These are phyloP conservation scores for Sus cebifrons DNA, from an alignment of 2,797 vertebrate genomes.

Conservation along the genomic window DNA sequence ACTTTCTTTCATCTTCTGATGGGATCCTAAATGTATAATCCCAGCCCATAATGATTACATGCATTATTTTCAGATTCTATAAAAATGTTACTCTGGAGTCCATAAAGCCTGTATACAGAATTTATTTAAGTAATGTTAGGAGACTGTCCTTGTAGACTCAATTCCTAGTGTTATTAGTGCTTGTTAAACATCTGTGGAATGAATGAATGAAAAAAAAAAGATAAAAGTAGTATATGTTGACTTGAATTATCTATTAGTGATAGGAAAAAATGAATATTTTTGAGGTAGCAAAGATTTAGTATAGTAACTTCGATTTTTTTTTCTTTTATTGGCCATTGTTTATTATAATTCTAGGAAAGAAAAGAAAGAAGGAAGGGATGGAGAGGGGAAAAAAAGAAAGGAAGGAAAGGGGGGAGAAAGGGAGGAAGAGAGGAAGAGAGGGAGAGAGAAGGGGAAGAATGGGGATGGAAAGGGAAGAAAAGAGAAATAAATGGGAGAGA, in stretches of 20 bases:
- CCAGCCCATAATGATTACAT: background rate
- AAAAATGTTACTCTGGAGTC: background rate
- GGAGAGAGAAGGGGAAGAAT: fast-evolving
- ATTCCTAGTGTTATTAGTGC: background rate
- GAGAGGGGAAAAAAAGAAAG: no score
- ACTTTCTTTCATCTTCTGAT: background rate
- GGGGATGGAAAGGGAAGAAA: no score
- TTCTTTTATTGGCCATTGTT: background rate
- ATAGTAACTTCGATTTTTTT: background rate
- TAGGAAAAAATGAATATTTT: background rate
- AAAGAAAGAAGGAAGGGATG: background rate
- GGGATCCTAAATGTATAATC: background rate
- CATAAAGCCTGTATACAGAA: background rate
- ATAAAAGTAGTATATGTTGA: background rate
- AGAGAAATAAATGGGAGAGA: background rate
- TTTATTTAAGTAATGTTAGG: background rate
- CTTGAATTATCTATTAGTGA: background rate
- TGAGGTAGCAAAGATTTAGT: background rate
- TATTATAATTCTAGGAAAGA: background rate
- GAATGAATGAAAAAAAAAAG: background rate
- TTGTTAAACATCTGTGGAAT: background rate
- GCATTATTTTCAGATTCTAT: background rate
- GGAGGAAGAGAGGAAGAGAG: no score
- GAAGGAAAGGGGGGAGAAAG: no score
- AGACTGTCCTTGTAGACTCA: background rate